A percentile compares a stretch with the other conserved stretches of the same genome.
Conservation (phyloP, 2,888 invertebrate species). For the Eristalinus aeneus region DNA sequence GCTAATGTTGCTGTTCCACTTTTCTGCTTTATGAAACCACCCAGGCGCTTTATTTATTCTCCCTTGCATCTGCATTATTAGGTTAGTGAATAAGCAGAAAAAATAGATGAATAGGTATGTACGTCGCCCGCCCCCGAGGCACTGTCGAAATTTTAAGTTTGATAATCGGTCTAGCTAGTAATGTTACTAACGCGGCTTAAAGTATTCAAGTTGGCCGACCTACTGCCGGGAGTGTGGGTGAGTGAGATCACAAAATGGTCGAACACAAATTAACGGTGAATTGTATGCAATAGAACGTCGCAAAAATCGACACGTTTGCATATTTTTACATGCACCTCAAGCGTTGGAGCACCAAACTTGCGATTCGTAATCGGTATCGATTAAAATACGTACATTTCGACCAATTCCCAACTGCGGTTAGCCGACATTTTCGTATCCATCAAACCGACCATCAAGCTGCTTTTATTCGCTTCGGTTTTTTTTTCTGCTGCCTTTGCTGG, state of each 20-base stretch:
- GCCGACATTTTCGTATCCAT: slow-evolving; percentile 61
- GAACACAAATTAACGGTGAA: slow-evolving; percentile 47
- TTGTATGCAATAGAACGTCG: slow-evolving; percentile 20
- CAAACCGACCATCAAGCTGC: slow-evolving; percentile 59
- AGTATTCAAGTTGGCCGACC: not conserved
- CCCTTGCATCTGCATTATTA: not conserved
- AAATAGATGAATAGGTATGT: not conserved
- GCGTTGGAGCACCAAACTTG: slow-evolving; percentile 24
- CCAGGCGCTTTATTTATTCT: slow-evolving; percentile 24
- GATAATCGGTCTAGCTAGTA: not conserved
- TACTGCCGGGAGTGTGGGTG: not conserved
- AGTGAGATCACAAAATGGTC: slow-evolving; percentile 28
- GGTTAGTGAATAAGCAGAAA: not conserved
- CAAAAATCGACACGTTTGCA: slow-evolving; percentile 25
- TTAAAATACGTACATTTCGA: slow-evolving; percentile 47
- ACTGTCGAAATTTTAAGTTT: not conserved
- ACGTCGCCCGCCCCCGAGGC: not conserved
- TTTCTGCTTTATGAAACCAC: slow-evolving; percentile 38
- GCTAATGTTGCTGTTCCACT: slow-evolving; percentile 42
- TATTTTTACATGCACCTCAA: slow-evolving; percentile 40
- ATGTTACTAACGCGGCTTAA: not conserved
- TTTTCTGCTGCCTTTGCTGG: not conserved
- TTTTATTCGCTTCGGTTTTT: slow-evolving; percentile 15
- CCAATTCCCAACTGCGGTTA: slow-evolving; percentile 58
- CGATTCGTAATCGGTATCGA: slow-evolving; percentile 60